Base-by-base conservation (phyloP, 2,888 invertebrate species). In the Sycophila texana region DNA sequence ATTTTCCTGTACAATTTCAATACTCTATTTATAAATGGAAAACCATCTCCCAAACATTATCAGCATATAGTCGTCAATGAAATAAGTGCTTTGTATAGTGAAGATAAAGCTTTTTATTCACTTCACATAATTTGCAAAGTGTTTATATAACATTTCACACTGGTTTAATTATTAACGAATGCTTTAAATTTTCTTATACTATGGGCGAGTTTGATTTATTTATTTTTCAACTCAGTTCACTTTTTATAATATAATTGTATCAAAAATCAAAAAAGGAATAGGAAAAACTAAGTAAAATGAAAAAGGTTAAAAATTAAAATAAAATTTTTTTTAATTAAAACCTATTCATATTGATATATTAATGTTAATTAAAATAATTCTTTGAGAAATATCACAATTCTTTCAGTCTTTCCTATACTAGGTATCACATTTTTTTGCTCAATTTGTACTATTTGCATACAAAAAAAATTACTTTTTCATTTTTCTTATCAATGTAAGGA, bases 81-180 rank as follows among this genome's bases (percentile, higher is more conserved):
- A 89, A 88, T 87, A 89, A 88, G 87, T 89, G 87, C 85, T 85
- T 86, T 86, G 83, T 39, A 39, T 86, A 85, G 87, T 89, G 87
- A 89, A 88, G 84, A 85, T 86, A 88, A 85, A 84, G 82, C 86
- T 86, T 88, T 90, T 90, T 90, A 90, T 90, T 90, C 90, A 90
- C 90, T 88, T 89, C 86, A 87, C 86, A 88, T 86, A 86, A 86
- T 84, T 85, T 86, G 87, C 84, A 88, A 87, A 88, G 86, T 88
- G 87, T 85, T 85, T 86, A 85, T 86, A 84, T 89, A 88, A 90
- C 89, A 90, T 88, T 84, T 75, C 80, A 81, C 77, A 81, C 79
- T 81, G 58, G 60, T 75, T 47, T 79, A 39, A 39, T 39, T 73
- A 71, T 67, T 75, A 78, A 70, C 70, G 63, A 72, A 53, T 68